These are phyloP conservation scores for Scolopax bukidnonensis DNA, from an alignment of 2,797 vertebrate genomes.

Conservation along the genomic window DNA sequence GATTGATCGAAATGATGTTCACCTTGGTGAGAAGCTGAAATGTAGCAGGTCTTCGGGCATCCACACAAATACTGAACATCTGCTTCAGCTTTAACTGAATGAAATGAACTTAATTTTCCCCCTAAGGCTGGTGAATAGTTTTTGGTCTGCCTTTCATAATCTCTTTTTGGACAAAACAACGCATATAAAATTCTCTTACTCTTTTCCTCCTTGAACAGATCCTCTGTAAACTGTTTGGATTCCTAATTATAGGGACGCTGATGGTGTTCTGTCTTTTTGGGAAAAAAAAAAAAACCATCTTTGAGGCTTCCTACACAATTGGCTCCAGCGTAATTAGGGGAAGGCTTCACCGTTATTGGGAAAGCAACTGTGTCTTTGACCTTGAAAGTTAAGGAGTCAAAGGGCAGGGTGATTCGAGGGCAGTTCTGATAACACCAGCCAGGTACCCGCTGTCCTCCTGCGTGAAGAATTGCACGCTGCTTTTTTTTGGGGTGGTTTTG, in stretches of 20 bases:
- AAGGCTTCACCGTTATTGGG: constrained; percentile 14
- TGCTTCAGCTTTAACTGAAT: constrained; percentile 40
- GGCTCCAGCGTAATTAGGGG: not conserved
- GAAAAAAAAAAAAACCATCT: constrained; percentile 2
- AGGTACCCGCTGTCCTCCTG: not conserved
- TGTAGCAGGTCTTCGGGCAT: not conserved
- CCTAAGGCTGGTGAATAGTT: constrained; percentile 31
- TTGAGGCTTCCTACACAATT: constrained; percentile 28
- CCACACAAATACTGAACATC: not conserved
- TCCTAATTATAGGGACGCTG: constrained; percentile 22
- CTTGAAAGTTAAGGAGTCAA: not conserved
- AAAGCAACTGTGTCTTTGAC: not conserved
- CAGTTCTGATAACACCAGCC: not conserved
- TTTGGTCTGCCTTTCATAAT: constrained; percentile 49
- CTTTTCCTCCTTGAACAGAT: not conserved
- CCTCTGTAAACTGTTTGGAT: constrained; percentile 11
- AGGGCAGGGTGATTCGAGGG: not conserved
- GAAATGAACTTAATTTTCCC: constrained; percentile 25
- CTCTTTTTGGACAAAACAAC: constrained; percentile 48
- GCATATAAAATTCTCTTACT: constrained; percentile 43
- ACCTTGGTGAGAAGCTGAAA: not conserved
- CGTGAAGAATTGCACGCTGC: not conserved
- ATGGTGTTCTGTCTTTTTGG: constrained; percentile 10
- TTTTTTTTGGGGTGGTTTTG: too few relatives aligned
- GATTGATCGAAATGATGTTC: not conserved